Percentiles rank a stretch among this genome's conserved stretches.
These are phyloP conservation scores for Pseudobourletiella spinata DNA, from an alignment of 1,140 invertebrate species.

Conservation along the genomic window DNA sequence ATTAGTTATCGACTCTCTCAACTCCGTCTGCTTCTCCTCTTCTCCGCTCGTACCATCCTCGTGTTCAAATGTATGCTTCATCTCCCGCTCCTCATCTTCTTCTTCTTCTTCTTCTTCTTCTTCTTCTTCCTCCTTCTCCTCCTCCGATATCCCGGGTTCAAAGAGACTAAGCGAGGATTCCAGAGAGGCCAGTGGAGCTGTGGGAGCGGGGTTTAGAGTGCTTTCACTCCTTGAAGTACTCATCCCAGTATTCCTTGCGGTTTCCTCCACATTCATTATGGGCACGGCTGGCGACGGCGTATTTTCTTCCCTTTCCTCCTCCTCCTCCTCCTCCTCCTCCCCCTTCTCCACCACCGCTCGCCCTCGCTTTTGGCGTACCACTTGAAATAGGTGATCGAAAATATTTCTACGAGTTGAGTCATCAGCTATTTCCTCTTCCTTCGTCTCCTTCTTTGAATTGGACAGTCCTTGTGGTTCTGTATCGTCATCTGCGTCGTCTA, in stretches of 20 bases:
- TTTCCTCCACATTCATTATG: slow-evolving; percentile 8
- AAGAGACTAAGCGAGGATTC: no score
- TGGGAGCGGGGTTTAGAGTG: not conserved
- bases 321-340: not conserved
- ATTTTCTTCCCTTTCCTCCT: not conserved
- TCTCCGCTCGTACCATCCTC: no score
- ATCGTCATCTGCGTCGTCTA: not conserved
- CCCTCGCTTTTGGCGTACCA: not conserved
- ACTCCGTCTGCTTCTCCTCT: no score
- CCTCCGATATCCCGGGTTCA: no score
- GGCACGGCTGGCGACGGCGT: not conserved
- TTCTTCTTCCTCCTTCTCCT: no score
- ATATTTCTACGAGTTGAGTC: slow-evolving; percentile 9
- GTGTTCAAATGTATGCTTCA: no score
- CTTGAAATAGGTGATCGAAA: slow-evolving; percentile 6
- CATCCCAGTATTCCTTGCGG: not conserved
- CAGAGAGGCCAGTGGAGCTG: not conserved
- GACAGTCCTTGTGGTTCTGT: not conserved
- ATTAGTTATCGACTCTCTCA: not conserved
- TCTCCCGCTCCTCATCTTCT: no score
- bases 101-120: no score
- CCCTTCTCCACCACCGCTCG: no score
- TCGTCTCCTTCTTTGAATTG: not conserved
- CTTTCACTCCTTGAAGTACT: not conserved
- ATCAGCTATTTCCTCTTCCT: slow-evolving; percentile 6